Percentiles rank a stretch among this genome's conserved stretches.
Conservation (phyloP, 2,113 vertebrate species). For the Carassius carassius region DNA sequence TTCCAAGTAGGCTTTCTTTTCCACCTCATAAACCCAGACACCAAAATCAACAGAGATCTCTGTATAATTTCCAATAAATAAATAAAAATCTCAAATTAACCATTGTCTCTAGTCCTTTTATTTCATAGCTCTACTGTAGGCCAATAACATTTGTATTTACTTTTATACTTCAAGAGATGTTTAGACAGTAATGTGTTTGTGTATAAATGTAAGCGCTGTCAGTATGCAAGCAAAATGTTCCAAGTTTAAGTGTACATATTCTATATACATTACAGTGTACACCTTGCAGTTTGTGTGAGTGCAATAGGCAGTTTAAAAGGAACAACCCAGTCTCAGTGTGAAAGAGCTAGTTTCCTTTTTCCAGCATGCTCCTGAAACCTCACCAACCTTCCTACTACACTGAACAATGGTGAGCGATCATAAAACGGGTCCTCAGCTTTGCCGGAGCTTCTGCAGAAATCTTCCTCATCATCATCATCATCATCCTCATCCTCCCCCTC, state of each 20-base stretch:
- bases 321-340: conserved; percentile 70
- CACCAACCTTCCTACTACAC: conserved; percentile 99
- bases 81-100: background rate
- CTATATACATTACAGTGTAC: too few species aligned
- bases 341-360: conserved; percentile 98
- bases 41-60: background rate
- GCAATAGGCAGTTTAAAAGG: background rate
- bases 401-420: conserved; percentile 99
- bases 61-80: background rate
- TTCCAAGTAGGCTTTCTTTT: background rate
- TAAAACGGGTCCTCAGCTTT: conserved; percentile 99
- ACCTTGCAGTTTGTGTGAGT: background rate
- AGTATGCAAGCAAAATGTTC: background rate
- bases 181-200: background rate
- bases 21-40: background rate
- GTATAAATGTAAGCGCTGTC: background rate
- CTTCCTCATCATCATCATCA: conserved; percentile 74
- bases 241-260: background rate
- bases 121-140: background rate
- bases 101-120: background rate
- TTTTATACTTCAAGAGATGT: background rate
- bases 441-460: conserved; percentile 74
- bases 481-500: conserved; percentile 65
- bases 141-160: background rate
- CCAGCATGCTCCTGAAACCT: conserved; percentile 95